Percentiles rank a stretch among this genome's conserved stretches.
phyloP scores from a whole-genome alignment of 2,797 vertebrate species.

The Cuculus canorus region DNA sequence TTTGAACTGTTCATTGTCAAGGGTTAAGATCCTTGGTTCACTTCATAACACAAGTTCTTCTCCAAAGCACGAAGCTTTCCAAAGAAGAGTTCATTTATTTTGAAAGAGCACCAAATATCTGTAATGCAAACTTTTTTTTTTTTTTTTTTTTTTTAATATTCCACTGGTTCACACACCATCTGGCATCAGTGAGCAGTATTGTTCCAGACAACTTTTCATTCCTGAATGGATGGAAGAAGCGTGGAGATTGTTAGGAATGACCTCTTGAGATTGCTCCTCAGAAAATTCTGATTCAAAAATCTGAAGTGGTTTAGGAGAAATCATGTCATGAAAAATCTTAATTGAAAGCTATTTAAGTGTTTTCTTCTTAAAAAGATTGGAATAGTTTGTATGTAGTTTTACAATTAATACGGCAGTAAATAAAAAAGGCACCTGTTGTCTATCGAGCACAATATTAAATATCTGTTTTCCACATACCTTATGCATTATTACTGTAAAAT shows the following conservation, averaged over 20 bases:
- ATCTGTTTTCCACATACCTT: not conserved
- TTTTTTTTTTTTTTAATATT: not conserved
- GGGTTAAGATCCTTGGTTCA: not conserved
- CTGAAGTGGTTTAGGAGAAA: not conserved
- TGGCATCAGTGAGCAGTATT: not conserved
- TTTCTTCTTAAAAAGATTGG: not conserved
- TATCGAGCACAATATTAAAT: not conserved
- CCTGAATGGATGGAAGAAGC: not conserved
- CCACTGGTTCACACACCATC: fast-evolving
- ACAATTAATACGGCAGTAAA: not conserved
- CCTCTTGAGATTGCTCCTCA: not conserved
- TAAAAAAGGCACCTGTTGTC: not conserved
- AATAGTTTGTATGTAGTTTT: not conserved
- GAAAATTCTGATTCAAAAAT: not conserved
- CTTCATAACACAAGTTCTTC: not conserved
- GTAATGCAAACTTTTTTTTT: not conserved
- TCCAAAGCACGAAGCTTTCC: not conserved
- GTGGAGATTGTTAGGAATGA: not conserved
- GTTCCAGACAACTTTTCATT: not conserved
- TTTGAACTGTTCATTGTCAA: not conserved
- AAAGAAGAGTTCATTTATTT: not conserved
- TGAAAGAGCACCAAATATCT: not conserved
- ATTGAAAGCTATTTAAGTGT: not conserved
- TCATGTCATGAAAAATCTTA: not conserved
- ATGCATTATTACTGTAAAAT: not conserved